phyloP scores from a whole-genome alignment of 1,140 invertebrate genomes.

The Cydia fagiglandana region DNA sequence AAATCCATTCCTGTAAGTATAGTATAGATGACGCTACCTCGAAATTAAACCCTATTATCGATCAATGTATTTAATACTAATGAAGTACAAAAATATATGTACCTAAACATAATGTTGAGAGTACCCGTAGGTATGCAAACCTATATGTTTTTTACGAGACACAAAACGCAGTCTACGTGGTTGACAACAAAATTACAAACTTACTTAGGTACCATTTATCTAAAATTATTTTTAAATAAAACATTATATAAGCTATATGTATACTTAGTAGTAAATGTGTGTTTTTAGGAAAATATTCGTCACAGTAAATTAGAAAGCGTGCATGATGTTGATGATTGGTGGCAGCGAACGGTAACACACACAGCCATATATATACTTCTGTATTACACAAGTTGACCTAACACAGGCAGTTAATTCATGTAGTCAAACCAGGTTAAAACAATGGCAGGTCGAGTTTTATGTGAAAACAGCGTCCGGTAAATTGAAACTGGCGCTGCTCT shows the following conservation, averaged over 20 bases:
- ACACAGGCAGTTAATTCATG: constrained; percentile 7
- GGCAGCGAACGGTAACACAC: constrained; percentile 25
- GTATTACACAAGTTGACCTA: constrained; percentile 22
- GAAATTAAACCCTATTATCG: no score
- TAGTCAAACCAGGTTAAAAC: background rate
- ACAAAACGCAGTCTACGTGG: background rate
- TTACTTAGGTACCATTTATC: no score
- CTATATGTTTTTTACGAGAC: background rate
- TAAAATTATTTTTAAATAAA: no score
- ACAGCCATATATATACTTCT: constrained; percentile 13
- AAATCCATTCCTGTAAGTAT: no score
- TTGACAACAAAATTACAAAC: no score
- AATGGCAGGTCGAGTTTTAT: background rate
- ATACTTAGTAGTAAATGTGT: background rate
- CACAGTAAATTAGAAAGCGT: constrained; percentile 71
- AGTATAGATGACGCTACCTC: no score
- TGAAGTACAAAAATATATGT: no score
- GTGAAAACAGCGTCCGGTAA: constrained; percentile 1
- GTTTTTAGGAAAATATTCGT: constrained; percentile 49
- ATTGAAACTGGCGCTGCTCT: background rate
- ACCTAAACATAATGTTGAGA: no score
- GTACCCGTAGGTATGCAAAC: no score
- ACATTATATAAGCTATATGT: no score
- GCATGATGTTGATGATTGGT: constrained; percentile 46
- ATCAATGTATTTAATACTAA: no score